Base-by-base conservation (phyloP, 2,888 invertebrate species). In the Galeruca laticollis region DNA sequence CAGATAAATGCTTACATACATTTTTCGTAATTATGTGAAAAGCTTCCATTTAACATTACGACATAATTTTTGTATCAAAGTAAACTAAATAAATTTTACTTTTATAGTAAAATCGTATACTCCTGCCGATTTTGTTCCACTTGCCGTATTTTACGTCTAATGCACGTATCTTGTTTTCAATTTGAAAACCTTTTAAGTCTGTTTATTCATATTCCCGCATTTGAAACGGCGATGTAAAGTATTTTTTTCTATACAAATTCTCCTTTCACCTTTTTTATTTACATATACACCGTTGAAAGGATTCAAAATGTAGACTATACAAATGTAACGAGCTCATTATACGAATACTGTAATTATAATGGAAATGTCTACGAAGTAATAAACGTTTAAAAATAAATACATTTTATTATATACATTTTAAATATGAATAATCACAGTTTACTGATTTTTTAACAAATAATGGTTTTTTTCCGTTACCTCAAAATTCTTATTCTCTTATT, bases 281-380 rank as follows among this genome's bases (percentile, higher is more conserved):
- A 56, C 62, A 66, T 62, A 37, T 37, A 51, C 56, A 62, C 18
- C 49, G 49, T 49, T 57, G 65, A 56, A 70, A 70, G 40, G 61
- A 52, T 65, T 68, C 68, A 5, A 60, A 68, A 68, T 68, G 51
- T 59, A 69, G 51, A 62, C 26, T 59, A 69, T 52, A 59, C 26
- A 43, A 26, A 62, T 20, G 56, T 68, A 70, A 72, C 65, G 47
- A 68, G 60, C 64, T 68, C 66, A 62, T 72, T 72, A 68, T 57
- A 18, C 56, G 8, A 47, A 47, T 47, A 47, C 61, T 60, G 59
- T 68, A 68, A 70, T 68, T 69, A 47, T 18, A 47, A 6, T 47
- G 47, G 8, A 18, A 47, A 18, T 47, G 37, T 47, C 51, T 47
- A 21, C 40, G 52, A 35, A 60, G 57, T 26, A 21, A 31, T 40